Percentiles rank a stretch among this genome's conserved stretches.
These are phyloP conservation scores for Abrostola tripartita DNA, from an alignment of 2,888 invertebrate species.

Conservation along the genomic window DNA sequence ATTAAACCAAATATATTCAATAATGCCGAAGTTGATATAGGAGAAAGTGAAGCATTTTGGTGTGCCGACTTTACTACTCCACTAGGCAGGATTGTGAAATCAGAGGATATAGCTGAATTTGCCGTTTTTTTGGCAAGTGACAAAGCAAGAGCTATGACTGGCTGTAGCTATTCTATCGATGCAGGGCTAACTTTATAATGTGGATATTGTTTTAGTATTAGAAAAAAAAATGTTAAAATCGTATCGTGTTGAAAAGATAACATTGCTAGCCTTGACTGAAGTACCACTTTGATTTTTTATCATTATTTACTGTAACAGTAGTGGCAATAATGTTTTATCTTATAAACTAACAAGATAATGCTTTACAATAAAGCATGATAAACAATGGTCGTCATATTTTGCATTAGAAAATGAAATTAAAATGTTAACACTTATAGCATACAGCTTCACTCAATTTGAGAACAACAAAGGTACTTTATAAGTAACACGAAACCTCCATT, in stretches of 20 bases:
- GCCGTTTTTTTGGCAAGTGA: conserved; percentile 66
- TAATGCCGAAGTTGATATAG: conserved; percentile 42
- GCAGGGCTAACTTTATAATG: conserved; percentile 40
- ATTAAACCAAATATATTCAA: conserved; percentile 77
- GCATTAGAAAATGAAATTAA: conserved; percentile 30
- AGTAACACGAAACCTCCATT: conserved; percentile 72
- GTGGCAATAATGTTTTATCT: neutral
- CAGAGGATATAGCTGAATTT: conserved; percentile 65
- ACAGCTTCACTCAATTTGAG: conserved; percentile 74
- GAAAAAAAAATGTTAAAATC: neutral
- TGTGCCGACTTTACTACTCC: conserved; percentile 33
- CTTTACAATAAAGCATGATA: conserved; percentile 3
- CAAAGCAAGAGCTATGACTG: conserved; percentile 68
- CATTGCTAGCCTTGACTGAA: conserved; percentile 6
- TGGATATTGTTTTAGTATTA: neutral
- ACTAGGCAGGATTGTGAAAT: conserved; percentile 50
- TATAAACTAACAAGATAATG: conserved; percentile 11
- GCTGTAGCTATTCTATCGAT: conserved; percentile 58
- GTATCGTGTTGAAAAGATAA: neutral
- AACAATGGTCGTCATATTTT: conserved; percentile 8
- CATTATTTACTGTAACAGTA: neutral
- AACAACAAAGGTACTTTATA: conserved; percentile 73
- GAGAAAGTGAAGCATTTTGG: conserved; percentile 47
- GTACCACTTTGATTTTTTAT: conserved; percentile 8
- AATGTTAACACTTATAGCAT: conserved; percentile 36